Evolutionary conservation across 1,140 invertebrate genomes (phyloP), one percentile per base, ranked within the genome.

Genomic region (Bradynema listronoti): DNA sequence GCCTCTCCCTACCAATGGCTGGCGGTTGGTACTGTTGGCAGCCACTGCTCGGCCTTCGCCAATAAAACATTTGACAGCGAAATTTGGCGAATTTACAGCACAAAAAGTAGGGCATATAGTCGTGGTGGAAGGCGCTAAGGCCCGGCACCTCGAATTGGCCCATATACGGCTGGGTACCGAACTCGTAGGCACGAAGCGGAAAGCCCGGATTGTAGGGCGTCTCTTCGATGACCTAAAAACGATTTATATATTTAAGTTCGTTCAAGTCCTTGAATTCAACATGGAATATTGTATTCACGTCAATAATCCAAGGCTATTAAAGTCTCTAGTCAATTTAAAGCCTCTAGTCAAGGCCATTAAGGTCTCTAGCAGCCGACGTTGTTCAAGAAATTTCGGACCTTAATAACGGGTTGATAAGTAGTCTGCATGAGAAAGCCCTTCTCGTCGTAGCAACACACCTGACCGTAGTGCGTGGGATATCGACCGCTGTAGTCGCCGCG

Each of bases 131-230:
- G 6, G 67, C 61, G 22, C 57, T 63, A 45, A 77, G 52, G 2
- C 76, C 76, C 9, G 74, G 74, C 14, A 78, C 75, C 58, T 77
- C 73, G 53, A 77, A 77, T 56, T 77, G 74, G 0, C 76, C 76
- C 68, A 77, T 70, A 58, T 78, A 77, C 1, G 74, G 76, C 1
- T 69, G 29, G 11, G 74, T 78, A 14, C 74, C 74, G 50, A 77
- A 78, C 56, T 77, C 74, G 54, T 77, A 77, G 16, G 74, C 74
- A 32, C 74, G 46, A 25, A 75, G 25, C 4, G 74, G 74, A 50
- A 61, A 77, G 9, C 74, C 74, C 4, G 74, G 74, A 68, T 77
- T 77, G 56, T 77, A 77, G n/a, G 72, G 72, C n/a, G 71, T 72
- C 30, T 77, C 73, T 43, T 77, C 72, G 14, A 73, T 77, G 14